Conservation (phyloP, 2,113 vertebrate genomes). For the Xiphias gladius region DNA sequence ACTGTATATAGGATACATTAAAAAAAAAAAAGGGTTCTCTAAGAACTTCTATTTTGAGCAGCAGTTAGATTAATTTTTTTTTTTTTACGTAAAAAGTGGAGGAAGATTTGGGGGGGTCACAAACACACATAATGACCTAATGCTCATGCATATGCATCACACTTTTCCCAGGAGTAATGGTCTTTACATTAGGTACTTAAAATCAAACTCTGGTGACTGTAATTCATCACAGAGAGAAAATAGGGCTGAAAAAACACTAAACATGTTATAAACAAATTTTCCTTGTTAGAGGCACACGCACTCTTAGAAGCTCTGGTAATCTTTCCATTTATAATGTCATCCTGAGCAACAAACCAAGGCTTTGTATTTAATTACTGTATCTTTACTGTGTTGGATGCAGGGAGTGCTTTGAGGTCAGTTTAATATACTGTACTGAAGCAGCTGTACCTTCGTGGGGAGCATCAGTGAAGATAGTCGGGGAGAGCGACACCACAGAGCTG, state of each 20-base stretch:
- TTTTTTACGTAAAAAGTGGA: neutral
- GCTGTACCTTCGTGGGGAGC: slow-evolving; percentile 85
- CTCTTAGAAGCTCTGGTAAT: slow-evolving; percentile 21
- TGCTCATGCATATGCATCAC: slow-evolving; percentile 13
- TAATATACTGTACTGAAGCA: neutral
- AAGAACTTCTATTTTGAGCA: neutral
- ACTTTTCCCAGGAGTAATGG: slow-evolving; percentile 31
- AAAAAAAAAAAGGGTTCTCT: neutral
- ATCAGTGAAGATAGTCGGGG: slow-evolving; percentile 87
- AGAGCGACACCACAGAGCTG: slow-evolving; percentile 87
- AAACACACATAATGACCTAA: slow-evolving; percentile 12
- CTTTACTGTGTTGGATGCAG: neutral
- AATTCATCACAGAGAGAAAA: slow-evolving; percentile 35
- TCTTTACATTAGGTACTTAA: slow-evolving; percentile 46
- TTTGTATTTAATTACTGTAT: slow-evolving; percentile 3
- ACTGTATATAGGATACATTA: neutral
- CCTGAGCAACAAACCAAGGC: neutral
- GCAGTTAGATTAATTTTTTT: slow-evolving; percentile 12
- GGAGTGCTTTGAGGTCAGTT: neutral
- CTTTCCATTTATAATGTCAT: slow-evolving; percentile 17
- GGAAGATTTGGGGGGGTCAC: neutral
- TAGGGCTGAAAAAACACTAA: slow-evolving; percentile 12
- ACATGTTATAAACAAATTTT: slow-evolving; percentile 2
- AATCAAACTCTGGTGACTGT: slow-evolving; percentile 44
- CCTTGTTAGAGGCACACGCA: neutral